These are phyloP conservation scores for Mythimna loreyi DNA, from an alignment of 2,888 invertebrate species.

Conservation along the genomic window DNA sequence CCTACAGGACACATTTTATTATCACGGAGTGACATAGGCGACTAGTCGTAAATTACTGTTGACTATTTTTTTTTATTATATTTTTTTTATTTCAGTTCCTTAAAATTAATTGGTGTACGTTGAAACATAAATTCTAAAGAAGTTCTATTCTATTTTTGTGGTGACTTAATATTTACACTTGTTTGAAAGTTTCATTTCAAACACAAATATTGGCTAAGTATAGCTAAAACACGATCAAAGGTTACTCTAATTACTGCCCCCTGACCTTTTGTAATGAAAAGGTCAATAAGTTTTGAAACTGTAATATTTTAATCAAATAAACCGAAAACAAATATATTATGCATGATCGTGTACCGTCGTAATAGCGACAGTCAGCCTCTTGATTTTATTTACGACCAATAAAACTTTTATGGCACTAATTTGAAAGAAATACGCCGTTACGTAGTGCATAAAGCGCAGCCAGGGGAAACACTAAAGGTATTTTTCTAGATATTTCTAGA, in stretches of 20 bases:
- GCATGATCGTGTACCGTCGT: conserved; percentile 29
- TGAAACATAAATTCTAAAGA: not conserved
- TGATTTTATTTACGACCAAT: conserved; percentile 75
- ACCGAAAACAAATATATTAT: conserved; percentile 42
- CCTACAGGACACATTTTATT: too few relatives aligned
- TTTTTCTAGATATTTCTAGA: conserved; percentile 75
- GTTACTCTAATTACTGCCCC: conserved; percentile 1
- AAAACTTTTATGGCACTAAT: conserved; percentile 80
- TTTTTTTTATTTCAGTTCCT: not conserved
- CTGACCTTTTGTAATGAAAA: conserved; percentile 5
- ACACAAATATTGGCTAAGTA: not conserved
- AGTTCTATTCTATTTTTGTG: not conserved
- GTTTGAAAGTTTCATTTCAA: not conserved
- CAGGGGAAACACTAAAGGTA: conserved; percentile 62
- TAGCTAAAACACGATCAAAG: conserved; percentile 1
- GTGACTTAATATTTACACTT: not conserved
- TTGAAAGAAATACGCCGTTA: conserved; percentile 74
- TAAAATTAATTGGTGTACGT: too few relatives aligned
- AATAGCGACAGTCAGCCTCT: conserved; percentile 43
- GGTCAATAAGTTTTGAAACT: conserved; percentile 3
- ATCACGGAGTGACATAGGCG: too few relatives aligned
- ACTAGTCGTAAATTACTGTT: too few relatives aligned
- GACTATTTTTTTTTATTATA: not conserved
- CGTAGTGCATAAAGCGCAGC: conserved; percentile 66
- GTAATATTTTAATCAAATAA: conserved; percentile 7